phyloP scores from a whole-genome alignment of 2,888 invertebrate species.

The Aporophyla lueneburgensis region DNA sequence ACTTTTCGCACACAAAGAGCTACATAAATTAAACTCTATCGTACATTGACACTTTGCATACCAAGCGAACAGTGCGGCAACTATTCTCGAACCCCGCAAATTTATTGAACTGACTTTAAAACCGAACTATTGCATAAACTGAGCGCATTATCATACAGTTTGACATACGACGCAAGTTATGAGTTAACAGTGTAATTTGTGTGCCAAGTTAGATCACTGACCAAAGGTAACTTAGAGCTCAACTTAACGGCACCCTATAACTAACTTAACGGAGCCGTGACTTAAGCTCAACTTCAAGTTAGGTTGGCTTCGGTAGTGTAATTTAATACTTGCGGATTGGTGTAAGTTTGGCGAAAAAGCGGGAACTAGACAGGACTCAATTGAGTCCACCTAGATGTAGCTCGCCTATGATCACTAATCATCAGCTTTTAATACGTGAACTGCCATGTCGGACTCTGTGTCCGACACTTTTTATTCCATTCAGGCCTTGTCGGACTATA shows the following conservation, averaged over 20 bases:
- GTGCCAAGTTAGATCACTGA: slow-evolving; percentile 70
- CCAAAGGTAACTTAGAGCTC: slow-evolving; percentile 70
- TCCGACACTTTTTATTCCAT: too few species aligned
- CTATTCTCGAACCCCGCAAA: slow-evolving; percentile 10
- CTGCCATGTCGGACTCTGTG: too few species aligned
- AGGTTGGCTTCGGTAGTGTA: slow-evolving; percentile 68
- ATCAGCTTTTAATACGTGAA: too few species aligned
- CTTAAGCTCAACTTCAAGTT: slow-evolving; percentile 73
- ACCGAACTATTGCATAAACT: slow-evolving; percentile 37
- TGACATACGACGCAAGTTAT: slow-evolving; percentile 63
- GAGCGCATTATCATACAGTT: slow-evolving; percentile 58
- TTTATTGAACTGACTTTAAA: slow-evolving; percentile 33
- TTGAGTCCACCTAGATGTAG: neutral
- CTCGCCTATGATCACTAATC: too few species aligned
- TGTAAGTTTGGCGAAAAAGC: slow-evolving; percentile 46
- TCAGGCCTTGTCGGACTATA: too few species aligned
- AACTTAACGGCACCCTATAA: slow-evolving; percentile 68
- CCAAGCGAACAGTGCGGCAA: slow-evolving; percentile 1
- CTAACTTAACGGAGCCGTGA: slow-evolving; percentile 73
- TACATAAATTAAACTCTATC: neutral
- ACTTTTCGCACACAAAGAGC: too few species aligned
- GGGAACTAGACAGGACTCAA: neutral
- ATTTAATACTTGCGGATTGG: slow-evolving; percentile 73
- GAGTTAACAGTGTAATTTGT: slow-evolving; percentile 65
- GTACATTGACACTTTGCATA: slow-evolving; percentile 2